Conservation (phyloP, 2,888 invertebrate species). For the Antitype chi region DNA sequence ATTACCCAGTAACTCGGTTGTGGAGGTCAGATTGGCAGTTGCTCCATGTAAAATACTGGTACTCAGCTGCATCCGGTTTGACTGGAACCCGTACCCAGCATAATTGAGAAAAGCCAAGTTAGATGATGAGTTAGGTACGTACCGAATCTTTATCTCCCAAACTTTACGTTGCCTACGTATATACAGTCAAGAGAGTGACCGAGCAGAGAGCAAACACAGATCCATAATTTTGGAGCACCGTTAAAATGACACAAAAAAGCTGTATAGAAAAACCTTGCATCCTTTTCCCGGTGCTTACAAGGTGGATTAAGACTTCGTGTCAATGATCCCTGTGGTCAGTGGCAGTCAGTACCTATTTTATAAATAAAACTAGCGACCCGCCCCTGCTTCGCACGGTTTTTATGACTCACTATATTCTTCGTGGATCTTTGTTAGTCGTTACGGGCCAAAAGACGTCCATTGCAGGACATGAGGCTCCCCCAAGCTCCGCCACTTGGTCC, state of each 20-base stretch:
- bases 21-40: no score
- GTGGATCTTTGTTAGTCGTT: no score
- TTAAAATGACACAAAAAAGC: conserved; percentile 25
- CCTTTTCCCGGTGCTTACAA: conserved; percentile 25
- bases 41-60: no score
- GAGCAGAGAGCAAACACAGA: not conserved
- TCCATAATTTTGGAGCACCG: not conserved
- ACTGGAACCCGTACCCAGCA: no score
- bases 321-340: conserved; percentile 52
- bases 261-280: conserved; percentile 15
- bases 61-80: no score
- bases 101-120: no score
- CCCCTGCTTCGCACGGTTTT: not conserved
- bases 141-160: not conserved
- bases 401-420: no score
- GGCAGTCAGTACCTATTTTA: not conserved
- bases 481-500: no score
- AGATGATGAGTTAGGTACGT: not conserved
- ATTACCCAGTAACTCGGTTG: no score
- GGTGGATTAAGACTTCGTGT: conserved; percentile 26
- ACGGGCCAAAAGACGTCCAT: no score
- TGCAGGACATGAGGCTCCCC: no score
- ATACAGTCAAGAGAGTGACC: not conserved
- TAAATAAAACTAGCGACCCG: conserved; percentile 12
- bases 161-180: not conserved